Evolutionary conservation across 2,113 vertebrate species (phyloP), one percentile per base, ranked within the genome.

Genomic region (Colossoma macropomum): DNA sequence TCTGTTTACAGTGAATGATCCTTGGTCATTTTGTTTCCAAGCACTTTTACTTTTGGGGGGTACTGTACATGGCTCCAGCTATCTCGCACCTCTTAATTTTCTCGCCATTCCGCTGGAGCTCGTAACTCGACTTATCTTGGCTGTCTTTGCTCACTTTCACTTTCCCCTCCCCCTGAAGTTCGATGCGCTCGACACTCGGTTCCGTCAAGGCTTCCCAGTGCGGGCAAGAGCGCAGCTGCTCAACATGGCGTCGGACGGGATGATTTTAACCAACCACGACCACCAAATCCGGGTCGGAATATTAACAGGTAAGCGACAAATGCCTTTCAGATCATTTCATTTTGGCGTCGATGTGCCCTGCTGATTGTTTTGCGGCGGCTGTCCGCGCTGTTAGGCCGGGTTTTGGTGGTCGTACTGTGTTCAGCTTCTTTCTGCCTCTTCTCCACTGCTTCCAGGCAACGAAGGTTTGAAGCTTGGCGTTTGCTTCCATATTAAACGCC

Each of bases 161-260:
- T 72, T 38, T 34, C 41, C 68, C 65, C 32, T 79, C 80, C 83
- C 85, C 86, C 74, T 38, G 45, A n/a, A 87, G 89, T 84, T 91
- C 83, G 83, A 88, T 79, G 60, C 68, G 65, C 80, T 91, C 91
- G 86, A 84, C 80, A 70, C 87, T 91, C 80, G 83, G 79, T 54
- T 87, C 81, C 80, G 82, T 86, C 84, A 75, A 70, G 84, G 87
- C 87, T 86, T 90, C 90, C 91, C 92, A 92, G 94, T 94, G 93
- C 92, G 89, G 80, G 94, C 92, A 92, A 91, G 88, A 93, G 94
- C 95, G 94, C 91, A 91, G 90, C 91, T 92, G 90, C 92, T 93
- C 94, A 97, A 97, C 95, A 98, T 98, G 97, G 97, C 97, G 96
- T 93, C 97, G 91, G 97, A 97, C 95, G 97, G 97, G 89, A 97